phyloP scores from a whole-genome alignment of 2,113 vertebrate genomes.

The Dunckerocampus dactyliophorus region DNA sequence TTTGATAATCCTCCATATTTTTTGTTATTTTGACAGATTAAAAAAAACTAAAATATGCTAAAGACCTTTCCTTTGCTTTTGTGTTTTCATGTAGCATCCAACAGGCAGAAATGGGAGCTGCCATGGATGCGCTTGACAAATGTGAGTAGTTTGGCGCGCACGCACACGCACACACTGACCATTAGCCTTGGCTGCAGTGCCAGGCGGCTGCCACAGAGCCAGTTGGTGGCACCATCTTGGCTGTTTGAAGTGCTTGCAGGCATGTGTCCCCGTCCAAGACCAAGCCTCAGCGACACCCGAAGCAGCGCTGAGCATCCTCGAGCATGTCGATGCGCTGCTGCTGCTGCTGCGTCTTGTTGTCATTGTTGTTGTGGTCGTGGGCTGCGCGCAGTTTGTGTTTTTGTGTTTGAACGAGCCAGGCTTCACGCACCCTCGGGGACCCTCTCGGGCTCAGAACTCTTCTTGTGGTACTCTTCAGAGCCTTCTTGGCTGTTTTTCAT shows the following conservation, averaged over 20 bases:
- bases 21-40: slow-evolving; percentile 26
- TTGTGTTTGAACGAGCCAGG: slow-evolving; percentile 16
- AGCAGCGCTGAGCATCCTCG: slow-evolving; percentile 25
- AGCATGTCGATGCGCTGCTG: slow-evolving; percentile 8
- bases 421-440: slow-evolving; percentile 2
- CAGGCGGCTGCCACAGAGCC: slow-evolving; percentile 47
- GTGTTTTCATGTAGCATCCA: slow-evolving; percentile 83
- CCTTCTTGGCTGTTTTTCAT: slow-evolving; percentile 40
- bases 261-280: slow-evolving; percentile 31
- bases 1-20: slow-evolving; percentile 51
- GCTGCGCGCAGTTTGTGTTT: slow-evolving; percentile 14
- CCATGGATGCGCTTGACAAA: slow-evolving; percentile 98
- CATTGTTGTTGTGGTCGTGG: slow-evolving; percentile 2
- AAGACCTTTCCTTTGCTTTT: slow-evolving; percentile 25
- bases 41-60: slow-evolving; percentile 49
- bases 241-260: slow-evolving; percentile 58
- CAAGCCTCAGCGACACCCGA: slow-evolving; percentile 23
- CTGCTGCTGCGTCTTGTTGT: not conserved
- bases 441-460: slow-evolving; percentile 22
- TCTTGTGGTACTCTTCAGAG: slow-evolving; percentile 47
- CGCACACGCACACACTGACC: slow-evolving; percentile 8
- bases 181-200: slow-evolving; percentile 2
- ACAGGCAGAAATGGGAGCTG: slow-evolving; percentile 98
- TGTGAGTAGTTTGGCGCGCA: slow-evolving; percentile 77
- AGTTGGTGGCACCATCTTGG: slow-evolving; percentile 47